phyloP scores from a whole-genome alignment of 2,113 vertebrate species.

The Anas platyrhynchos region DNA sequence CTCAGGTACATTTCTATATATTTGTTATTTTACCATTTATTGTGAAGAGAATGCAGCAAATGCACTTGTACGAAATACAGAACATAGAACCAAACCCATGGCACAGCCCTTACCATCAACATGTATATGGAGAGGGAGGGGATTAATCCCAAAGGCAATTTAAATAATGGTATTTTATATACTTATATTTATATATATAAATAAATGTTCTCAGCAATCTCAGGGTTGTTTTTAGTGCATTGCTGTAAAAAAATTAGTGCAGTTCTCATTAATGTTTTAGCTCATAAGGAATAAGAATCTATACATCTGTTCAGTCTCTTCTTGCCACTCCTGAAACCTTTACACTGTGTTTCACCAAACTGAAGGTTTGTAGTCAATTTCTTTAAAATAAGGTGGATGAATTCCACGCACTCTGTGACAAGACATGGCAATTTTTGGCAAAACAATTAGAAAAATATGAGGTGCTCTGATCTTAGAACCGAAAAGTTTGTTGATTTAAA shows the following conservation, averaged over 20 bases:
- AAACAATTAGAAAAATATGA: slow-evolving; percentile 88
- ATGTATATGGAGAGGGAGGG: slow-evolving; percentile 70
- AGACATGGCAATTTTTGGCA: slow-evolving; percentile 93
- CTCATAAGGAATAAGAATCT: slow-evolving; percentile 85
- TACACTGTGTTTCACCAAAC: slow-evolving; percentile 69
- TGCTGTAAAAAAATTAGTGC: slow-evolving; percentile 97
- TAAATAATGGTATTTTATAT: slow-evolving; percentile 93
- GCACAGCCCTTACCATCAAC: slow-evolving; percentile 71
- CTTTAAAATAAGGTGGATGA: slow-evolving; percentile 79
- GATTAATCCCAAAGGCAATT: slow-evolving; percentile 91
- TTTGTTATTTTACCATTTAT: slow-evolving; percentile 58
- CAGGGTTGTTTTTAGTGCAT: slow-evolving; percentile 93
- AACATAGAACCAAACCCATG: slow-evolving; percentile 71
- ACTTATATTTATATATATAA: slow-evolving; percentile 91
- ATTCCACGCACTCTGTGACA: slow-evolving; percentile 79
- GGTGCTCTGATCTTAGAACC: slow-evolving; percentile 80
- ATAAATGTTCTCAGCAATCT: slow-evolving; percentile 91
- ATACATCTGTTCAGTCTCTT: slow-evolving; percentile 79
- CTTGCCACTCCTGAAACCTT: slow-evolving; percentile 77
- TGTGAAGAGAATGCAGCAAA: slow-evolving; percentile 70
- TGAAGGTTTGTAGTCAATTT: slow-evolving; percentile 74
- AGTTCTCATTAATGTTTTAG: slow-evolving; percentile 86
- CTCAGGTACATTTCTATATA: slow-evolving; percentile 41
- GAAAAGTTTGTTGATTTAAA: slow-evolving; percentile 81
- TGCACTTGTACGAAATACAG: slow-evolving; percentile 65